Evolutionary conservation across 2,113 vertebrate species (phyloP).

Genomic region (Scomber colias): DNA sequence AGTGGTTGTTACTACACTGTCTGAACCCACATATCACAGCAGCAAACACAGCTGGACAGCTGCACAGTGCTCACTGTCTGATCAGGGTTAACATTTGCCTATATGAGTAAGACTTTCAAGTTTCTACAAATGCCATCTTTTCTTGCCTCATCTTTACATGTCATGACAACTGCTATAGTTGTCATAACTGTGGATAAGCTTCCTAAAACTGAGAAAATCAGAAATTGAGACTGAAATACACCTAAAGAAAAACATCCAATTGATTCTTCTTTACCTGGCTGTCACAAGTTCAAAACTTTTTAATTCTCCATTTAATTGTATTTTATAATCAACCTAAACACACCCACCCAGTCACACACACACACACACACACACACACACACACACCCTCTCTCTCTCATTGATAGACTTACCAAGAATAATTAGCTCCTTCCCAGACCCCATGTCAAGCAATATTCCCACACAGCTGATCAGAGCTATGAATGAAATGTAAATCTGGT

Average conservation of each 20-base stretch:
- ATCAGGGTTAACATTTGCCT: not conserved
- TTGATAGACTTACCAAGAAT: conserved; percentile 67
- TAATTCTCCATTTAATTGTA: not conserved
- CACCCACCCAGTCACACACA: not conserved
- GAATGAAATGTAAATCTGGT: not conserved
- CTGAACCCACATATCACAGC: conserved; percentile 13
- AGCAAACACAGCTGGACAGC: not conserved
- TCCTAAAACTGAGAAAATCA: not conserved
- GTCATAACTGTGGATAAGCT: too few species aligned
- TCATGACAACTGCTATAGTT: not conserved
- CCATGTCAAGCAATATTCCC: conserved; percentile 49
- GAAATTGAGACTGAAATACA: not conserved
- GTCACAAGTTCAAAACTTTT: not conserved
- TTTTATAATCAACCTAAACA: not conserved
- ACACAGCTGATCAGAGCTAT: not conserved
- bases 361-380: not conserved
- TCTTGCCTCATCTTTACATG: not conserved
- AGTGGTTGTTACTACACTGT: not conserved
- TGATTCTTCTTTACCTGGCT: too few species aligned
- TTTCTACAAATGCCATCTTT: not conserved
- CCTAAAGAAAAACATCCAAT: too few species aligned
- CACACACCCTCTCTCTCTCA: not conserved
- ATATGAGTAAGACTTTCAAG: not conserved
- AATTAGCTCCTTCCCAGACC: conserved; percentile 41
- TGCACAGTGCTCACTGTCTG: not conserved